Base-by-base conservation (phyloP, 2,797 vertebrate genomes). In the Pseudotriccus pelzelni region DNA sequence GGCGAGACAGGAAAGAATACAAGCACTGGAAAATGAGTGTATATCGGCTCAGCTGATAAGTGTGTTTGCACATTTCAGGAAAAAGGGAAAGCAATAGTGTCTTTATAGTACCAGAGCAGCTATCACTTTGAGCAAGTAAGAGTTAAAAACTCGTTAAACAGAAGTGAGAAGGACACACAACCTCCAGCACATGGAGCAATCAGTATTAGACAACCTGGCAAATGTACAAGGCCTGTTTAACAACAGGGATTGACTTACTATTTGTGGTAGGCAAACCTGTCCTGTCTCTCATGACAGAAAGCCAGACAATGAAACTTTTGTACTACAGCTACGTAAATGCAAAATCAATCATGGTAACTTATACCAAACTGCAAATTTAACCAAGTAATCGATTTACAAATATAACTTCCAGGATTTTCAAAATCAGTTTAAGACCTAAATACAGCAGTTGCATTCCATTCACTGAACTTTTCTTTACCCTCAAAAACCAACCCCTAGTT, bases 251-350 rank as follows among this genome's bases (percentile, higher is more conserved):
- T 85, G 53, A 88, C 72, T 88, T 69, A 32, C 76, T 91, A 20
- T 73, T 78, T 88, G 69, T 73, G 73, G 69, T 39, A 92, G 74
- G 78, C 50, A 92, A 96, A 95, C 68, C 66, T 59, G 62, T 72
- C 46, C 67, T 50, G 62, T 78, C 66, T 49, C 49, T 78, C 39
- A 15, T 44, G 73, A 84, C 62, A 55, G 50, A 76, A 70, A 55
- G 60, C 3, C 58, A 80, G 68, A 91, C 73, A 96, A 92, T 69
- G 46, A 17, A n/a, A 37, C 80, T 78, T 81, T 64, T 92, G 64
- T 90, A 58, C 19, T 70, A 27, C 14, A 83, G 37, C 39, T 64
- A 76, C 0, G 1, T 49, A 53, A 88, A 55, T 0, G 3, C 46
- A 92, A 88, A 75, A 47, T 32, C 82, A 64, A 46, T 58, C 15